Evolutionary conservation across 2,113 vertebrate species (phyloP).

Genomic region (Puntigrus tetrazona): DNA sequence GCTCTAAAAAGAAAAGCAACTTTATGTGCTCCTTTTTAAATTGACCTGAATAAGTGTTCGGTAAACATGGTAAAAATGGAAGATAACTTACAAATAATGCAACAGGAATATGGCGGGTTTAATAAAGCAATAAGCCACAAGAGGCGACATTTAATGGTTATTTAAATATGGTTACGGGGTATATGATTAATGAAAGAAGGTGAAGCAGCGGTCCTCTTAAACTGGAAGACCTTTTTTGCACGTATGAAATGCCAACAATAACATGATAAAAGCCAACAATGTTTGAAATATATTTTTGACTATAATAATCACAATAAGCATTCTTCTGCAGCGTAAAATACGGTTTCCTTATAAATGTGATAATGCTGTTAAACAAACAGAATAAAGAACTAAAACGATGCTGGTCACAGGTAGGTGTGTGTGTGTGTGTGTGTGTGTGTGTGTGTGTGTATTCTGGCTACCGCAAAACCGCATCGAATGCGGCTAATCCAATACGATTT

Average conservation of each 20-base stretch:
- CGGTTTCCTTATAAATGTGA: neutral
- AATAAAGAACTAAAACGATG: neutral
- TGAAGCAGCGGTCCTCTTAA: neutral
- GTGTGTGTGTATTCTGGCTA: neutral
- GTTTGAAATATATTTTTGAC: neutral
- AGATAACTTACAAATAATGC: neutral
- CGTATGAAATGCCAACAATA: neutral
- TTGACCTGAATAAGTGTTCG: neutral
- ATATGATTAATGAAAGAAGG: neutral
- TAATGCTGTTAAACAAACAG: neutral
- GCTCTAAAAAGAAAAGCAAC: conserved; percentile 10
- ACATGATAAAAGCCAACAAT: neutral
- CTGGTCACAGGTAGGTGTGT: neutral
- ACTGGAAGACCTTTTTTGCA: neutral
- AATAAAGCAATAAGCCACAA: neutral
- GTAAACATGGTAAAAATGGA: neutral
- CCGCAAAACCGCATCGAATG: neutral
- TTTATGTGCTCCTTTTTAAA: neutral
- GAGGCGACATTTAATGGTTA: neutral
- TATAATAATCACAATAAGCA: neutral
- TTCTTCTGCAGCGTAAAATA: neutral
- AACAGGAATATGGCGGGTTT: neutral
- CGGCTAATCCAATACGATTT: neutral
- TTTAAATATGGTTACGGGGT: neutral
- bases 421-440: neutral